Evolutionary conservation across 2,113 vertebrate species (phyloP).

Genomic region (Pelecanus crispus): DNA sequence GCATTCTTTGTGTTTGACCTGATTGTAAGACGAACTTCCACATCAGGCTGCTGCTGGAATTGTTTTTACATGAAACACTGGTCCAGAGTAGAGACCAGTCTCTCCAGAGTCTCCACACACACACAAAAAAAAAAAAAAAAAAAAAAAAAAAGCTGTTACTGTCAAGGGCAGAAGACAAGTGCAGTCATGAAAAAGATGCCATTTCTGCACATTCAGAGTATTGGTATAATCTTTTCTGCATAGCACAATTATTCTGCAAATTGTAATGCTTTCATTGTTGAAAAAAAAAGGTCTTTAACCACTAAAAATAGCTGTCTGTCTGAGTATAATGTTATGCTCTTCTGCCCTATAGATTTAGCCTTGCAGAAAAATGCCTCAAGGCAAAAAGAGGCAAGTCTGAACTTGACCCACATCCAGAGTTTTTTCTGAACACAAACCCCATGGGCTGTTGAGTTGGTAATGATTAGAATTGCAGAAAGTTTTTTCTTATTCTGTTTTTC

Average conservation of each 20-base stretch:
- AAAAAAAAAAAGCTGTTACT: no score
- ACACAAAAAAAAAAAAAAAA: no score
- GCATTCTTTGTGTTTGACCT: neutral
- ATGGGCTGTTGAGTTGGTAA: neutral
- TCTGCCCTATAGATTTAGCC: neutral
- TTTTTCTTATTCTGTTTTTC: neutral
- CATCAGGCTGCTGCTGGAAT: neutral
- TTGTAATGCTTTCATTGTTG: neutral
- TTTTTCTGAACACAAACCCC: neutral
- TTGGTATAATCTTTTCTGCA: neutral
- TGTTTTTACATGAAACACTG: neutral
- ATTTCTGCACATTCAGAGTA: neutral
- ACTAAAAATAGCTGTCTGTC: neutral
- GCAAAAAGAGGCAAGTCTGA: neutral
- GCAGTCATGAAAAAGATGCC: neutral
- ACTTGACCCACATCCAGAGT: neutral
- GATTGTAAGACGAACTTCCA: neutral
- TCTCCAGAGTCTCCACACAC: neutral
- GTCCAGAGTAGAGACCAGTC: no score
- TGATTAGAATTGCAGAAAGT: neutral
- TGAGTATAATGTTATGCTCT: neutral
- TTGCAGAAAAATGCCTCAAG: neutral
- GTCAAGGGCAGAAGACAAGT: neutral
- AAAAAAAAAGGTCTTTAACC: neutral
- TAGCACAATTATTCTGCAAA: neutral